Evolutionary conservation across 2,797 vertebrate genomes (phyloP).

Genomic region (Manis crassicaudata): DNA sequence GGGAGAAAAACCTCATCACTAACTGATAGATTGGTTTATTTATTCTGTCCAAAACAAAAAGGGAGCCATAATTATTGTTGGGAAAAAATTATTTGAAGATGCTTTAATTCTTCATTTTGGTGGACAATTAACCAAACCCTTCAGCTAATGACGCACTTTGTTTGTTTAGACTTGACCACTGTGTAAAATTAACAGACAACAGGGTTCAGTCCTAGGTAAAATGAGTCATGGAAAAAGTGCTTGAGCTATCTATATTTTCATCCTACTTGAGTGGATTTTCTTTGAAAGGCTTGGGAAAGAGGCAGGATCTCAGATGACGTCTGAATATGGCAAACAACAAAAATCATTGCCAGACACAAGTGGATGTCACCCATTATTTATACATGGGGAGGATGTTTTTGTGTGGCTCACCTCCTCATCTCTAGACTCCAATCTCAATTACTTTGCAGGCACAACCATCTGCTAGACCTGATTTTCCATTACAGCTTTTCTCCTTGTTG

Average conservation of each 20-base stretch:
- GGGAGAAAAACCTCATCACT: background rate
- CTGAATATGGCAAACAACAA: background rate
- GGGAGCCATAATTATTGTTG: background rate
- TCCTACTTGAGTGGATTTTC: constrained; percentile 35
- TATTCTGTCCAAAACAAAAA: background rate
- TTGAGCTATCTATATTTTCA: constrained; percentile 31
- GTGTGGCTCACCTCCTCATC: background rate
- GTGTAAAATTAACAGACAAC: constrained; percentile 39
- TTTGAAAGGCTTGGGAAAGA: constrained; percentile 56
- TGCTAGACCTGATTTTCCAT: constrained; percentile 46
- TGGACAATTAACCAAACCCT: background rate
- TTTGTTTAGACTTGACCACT: constrained; percentile 42
- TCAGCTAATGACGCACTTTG: constrained; percentile 38
- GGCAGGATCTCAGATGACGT: background rate
- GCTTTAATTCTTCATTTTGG: background rate
- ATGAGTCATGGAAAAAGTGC: constrained; percentile 72
- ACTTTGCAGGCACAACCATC: background rate
- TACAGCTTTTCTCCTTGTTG: background rate
- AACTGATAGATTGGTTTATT: background rate
- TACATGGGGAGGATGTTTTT: background rate
- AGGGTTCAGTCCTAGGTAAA: constrained; percentile 45
- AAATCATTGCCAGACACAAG: background rate
- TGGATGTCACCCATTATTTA: background rate
- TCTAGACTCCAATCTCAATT: background rate
- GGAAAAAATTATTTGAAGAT: background rate